Evolutionary conservation across 2,888 invertebrate species (phyloP).

Genomic region (Volucella inflata): DNA sequence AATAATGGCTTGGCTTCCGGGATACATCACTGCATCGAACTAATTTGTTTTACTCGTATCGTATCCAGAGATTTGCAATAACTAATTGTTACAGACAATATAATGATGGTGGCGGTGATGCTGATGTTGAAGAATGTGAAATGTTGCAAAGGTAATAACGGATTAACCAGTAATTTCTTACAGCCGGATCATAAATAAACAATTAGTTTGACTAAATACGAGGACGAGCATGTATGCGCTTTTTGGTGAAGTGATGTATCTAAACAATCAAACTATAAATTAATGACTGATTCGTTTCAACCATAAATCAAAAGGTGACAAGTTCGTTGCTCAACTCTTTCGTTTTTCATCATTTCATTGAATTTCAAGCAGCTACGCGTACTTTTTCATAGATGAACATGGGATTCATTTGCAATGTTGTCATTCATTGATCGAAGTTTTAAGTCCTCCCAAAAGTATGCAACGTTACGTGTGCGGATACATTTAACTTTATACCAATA

Average conservation of each 20-base stretch:
- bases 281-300: slow-evolving; percentile 41
- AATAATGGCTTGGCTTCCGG: slow-evolving; percentile 56
- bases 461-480: too few relatives aligned
- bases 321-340: slow-evolving; percentile 64
- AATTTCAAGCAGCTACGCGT: too few relatives aligned
- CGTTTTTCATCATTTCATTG: slow-evolving; percentile 8
- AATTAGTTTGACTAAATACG: slow-evolving; percentile 25
- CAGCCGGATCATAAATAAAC: slow-evolving; percentile 9
- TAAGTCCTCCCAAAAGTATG: too few relatives aligned
- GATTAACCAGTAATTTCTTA: slow-evolving; percentile 1
- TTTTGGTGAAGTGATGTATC: not conserved
- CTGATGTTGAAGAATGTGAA: not conserved
- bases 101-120: not conserved
- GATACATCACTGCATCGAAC: slow-evolving; percentile 41
- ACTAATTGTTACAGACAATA: not conserved
- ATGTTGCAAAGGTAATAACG: not conserved
- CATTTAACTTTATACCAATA: too few relatives aligned
- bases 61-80: slow-evolving; percentile 32
- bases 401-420: not conserved
- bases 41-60: slow-evolving; percentile 59
- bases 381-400: not conserved
- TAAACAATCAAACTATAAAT: slow-evolving; percentile 56
- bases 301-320: slow-evolving; percentile 46
- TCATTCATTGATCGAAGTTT: too few relatives aligned
- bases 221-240: not conserved